Evolutionary conservation across 2,113 vertebrate genomes (phyloP), one percentile per base, ranked within the genome.

Genomic region (Sialia sialis): DNA sequence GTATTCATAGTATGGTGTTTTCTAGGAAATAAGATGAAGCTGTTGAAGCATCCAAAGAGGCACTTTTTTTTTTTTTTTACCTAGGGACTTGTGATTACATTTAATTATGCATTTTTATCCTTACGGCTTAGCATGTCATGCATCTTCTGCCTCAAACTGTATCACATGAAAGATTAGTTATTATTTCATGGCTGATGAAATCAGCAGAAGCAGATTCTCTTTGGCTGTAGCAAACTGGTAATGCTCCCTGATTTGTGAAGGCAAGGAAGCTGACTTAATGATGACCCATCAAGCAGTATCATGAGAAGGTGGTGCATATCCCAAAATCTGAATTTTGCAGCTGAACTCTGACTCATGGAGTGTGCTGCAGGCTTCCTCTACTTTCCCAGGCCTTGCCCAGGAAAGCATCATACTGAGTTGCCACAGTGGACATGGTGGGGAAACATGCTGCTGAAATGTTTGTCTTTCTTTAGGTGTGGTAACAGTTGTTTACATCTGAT

Each of bases 1-100:
- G 34, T 84, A 89, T 84, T 84, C 80, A 72, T 55, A 67, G 25
- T 67, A 10, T 36, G 18, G 8, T 89, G 36, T 82, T 89, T 81
- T 89, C 59, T 87, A 75, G 80, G 77, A 90, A 91, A 89, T 91
- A 69, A 79, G 89, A 74, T 87, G 51, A 82, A 93, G 64, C 73
- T 79, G 52, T 84, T 94, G 69, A 89, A 95, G 56, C 77, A 87
- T 87, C 52, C n/a, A 44, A 36, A 94, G 59, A 90, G 54, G 62
- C 34, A 23, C 39, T 39, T 4, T 46, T 32, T n/a, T 60, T 46
- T 60, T 60, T 60, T 54, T 55, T 51, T 41, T 22, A 29, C 46
- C 34, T 26, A 64, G 60, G 43, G n/a, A 78, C 69, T 84, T 60
- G 44, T 2, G 11, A 64, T 84, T 89, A 52, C 41, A 27, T 70